Conservation (phyloP, 2,797 vertebrate species). For the Novumbra hubbsi region DNA sequence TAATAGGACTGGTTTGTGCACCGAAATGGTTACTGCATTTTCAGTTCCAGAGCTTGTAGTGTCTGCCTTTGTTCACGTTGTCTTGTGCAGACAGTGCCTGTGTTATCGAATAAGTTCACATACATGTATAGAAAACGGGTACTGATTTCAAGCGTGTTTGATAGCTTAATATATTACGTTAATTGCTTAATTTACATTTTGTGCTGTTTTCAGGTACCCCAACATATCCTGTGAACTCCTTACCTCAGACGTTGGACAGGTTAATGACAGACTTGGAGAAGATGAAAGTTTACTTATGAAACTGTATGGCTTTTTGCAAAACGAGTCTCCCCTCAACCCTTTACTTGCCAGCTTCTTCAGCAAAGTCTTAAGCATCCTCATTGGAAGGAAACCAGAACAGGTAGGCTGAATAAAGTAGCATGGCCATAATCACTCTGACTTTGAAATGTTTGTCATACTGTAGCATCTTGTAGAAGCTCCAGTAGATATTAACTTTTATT, state of each 20-base stretch:
- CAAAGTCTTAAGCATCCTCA: slow-evolving; percentile 98
- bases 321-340: slow-evolving; percentile 91
- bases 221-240: slow-evolving; percentile 99
- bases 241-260: slow-evolving; percentile 94
- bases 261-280: slow-evolving; percentile 94
- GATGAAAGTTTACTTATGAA: slow-evolving; percentile 92
- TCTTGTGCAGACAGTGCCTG: no score
- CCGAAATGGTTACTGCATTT: no score
- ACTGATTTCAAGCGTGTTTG: background rate
- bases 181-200: background rate
- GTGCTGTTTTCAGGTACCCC: slow-evolving; percentile 79
- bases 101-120: no score
- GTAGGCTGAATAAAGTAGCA: slow-evolving; percentile 56
- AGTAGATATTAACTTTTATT: background rate
- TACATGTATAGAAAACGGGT: no score
- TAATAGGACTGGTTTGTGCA: no score
- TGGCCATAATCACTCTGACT: background rate
- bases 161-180: background rate
- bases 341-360: slow-evolving; percentile 98
- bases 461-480: background rate
- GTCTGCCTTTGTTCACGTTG: no score
- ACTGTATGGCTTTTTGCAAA: slow-evolving; percentile 93
- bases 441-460: background rate
- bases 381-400: slow-evolving; percentile 98
- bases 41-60: no score